Base-by-base conservation (phyloP, 23 tunicate species). In the Ascidia mentula region DNA sequence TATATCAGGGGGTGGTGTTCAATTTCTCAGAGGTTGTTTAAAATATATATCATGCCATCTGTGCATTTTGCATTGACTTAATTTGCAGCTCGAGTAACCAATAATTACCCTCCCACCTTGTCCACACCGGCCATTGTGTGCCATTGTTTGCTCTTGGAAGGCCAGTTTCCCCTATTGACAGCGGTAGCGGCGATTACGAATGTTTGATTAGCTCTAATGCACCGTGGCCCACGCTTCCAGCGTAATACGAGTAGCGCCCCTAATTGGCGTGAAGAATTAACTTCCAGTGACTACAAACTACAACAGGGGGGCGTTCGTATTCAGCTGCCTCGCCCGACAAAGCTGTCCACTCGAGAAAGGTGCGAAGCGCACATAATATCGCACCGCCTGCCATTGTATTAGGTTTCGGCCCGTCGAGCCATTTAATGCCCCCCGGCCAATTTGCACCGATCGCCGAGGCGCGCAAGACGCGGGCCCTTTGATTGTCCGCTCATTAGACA, bases 201-300 rank as follows among this genome's bases (percentile, higher is more conserved):
- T 53, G 65, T 53, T 53, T 53, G 65, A 53, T 53, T 53, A 53
- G 65, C 65, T 53, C 65, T 53, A 53, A 53, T 28, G 24, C 65
- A 53, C 65, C 13, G 65, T 53, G 65, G 13, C 65, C n/a, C n/a
- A 53, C 65, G 1, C 13, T 53, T 53, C 65, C 65, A 28, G 65
- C n/a, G n/a, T 20, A 53, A 53, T 6, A 26, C 24, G 65, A 53
- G 24, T 1, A 26, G 65, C 24, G 28, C 28, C 24, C 65, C 65
- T 53, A 53, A 53, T 53, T 53, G n/a, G 24, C 65, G 12, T 9
- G 4, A 9, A 53, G 65, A 53, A 53, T 5, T 53, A 53, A 53
- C 4, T 53, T 28, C n/a, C n/a, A n/a, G n/a, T n/a, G n/a, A n/a
- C n/a, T n/a, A n/a, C n/a, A n/a, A n/a, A n/a, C n/a, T n/a, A n/a